Evolutionary conservation across 2,797 vertebrate species (phyloP).

Genomic region (Acomys russatus): DNA sequence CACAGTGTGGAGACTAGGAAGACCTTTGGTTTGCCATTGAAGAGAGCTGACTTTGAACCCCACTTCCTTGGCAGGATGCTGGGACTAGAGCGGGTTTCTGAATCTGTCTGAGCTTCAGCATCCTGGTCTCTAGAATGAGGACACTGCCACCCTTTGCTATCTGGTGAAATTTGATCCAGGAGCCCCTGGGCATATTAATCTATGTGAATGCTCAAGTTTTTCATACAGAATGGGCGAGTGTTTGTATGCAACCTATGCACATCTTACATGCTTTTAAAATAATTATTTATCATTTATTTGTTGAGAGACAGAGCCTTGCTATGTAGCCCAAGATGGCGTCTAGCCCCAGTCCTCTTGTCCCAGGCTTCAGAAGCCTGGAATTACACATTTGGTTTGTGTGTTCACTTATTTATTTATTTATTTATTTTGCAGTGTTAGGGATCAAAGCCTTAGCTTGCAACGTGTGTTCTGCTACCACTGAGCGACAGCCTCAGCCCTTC

Average conservation of each 20-base stretch:
- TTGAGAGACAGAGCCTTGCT: neutral
- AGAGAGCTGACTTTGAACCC: neutral
- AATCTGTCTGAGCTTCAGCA: neutral
- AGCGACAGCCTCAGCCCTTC: neutral
- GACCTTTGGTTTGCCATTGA: neutral
- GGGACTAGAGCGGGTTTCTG: neutral
- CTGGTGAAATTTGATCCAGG: neutral
- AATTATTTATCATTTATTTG: neutral
- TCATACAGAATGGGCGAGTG: neutral
- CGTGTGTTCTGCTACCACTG: neutral
- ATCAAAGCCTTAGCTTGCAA: neutral
- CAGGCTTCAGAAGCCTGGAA: neutral
- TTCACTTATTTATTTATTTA: neutral
- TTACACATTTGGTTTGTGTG: neutral
- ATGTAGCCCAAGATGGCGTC: neutral
- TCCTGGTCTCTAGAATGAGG: neutral
- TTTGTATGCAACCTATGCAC: neutral
- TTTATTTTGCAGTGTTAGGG: neutral
- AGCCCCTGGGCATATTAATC: neutral
- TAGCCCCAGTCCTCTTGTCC: neutral
- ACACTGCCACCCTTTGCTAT: neutral
- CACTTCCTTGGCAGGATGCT: neutral
- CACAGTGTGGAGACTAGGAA: neutral
- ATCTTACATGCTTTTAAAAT: neutral
- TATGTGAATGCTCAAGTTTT: neutral